phyloP scores from a whole-genome alignment of 2,113 vertebrate genomes.

The Proteles cristata region DNA sequence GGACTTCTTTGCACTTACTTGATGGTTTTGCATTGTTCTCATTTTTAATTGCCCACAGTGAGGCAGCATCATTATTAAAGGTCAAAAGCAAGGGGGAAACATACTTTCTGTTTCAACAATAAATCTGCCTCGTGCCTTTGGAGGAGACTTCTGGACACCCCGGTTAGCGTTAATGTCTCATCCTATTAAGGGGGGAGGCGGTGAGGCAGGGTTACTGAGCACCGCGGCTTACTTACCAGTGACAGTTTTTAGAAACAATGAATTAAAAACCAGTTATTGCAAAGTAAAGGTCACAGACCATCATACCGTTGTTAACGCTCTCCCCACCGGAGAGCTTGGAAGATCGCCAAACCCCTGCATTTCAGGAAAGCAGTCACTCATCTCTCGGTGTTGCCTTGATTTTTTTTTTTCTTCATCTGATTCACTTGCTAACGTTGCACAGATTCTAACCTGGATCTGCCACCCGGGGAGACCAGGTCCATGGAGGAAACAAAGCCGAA shows the following conservation, averaged over 20 bases:
- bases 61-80: background rate
- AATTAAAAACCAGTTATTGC: background rate
- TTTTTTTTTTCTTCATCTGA: background rate
- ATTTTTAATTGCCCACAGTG: background rate
- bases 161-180: background rate
- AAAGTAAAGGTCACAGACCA: background rate
- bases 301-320: rapidly evolving
- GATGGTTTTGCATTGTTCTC: background rate
- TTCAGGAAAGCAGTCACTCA: background rate
- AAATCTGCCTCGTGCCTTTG: background rate
- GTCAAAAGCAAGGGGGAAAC: background rate
- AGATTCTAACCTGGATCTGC: background rate
- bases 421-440: background rate
- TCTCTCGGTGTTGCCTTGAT: background rate
- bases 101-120: background rate
- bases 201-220: rapidly evolving
- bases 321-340: rapidly evolving
- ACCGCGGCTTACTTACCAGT: background rate
- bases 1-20: too few relatives aligned
- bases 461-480: background rate
- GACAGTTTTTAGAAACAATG: background rate
- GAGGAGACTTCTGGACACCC: rapidly evolving
- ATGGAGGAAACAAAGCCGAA: rapidly evolving
- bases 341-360: background rate
- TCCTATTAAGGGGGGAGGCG: too few relatives aligned